Conservation (phyloP, 2,888 invertebrate species). For the Pardosa pseudoannulata region DNA sequence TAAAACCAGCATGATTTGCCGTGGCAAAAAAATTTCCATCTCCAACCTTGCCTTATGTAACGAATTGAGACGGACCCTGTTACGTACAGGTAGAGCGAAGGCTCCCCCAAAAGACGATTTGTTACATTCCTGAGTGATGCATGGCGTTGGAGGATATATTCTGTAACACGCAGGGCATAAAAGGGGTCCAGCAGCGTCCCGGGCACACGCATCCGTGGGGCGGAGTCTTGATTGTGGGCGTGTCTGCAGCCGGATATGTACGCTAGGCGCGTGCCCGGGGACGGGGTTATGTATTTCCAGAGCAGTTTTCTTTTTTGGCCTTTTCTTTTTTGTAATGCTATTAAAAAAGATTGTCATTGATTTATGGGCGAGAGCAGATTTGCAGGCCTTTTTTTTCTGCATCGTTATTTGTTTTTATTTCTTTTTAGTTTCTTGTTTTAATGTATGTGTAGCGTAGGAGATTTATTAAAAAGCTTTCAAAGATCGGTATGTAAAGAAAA, state of each 20-base stretch:
- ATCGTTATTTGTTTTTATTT: no score
- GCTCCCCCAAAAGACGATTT: neutral
- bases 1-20: no score
- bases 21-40: no score
- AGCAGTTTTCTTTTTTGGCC: neutral
- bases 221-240: neutral
- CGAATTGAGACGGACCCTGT: no score
- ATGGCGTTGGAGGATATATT: neutral
- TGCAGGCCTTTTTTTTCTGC: no score
- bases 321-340: neutral
- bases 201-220: neutral
- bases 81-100: no score
- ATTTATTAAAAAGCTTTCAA: no score
- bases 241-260: neutral
- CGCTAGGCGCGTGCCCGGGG: neutral
- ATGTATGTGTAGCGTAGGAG: no score
- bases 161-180: neutral
- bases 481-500: no score
- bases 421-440: no score
- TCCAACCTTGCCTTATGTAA: no score
- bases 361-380: neutral
- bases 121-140: neutral
- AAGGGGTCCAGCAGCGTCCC: neutral
- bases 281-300: neutral
- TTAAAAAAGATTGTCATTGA: conserved; percentile 11